Evolutionary conservation across 2,888 invertebrate genomes (phyloP).

Genomic region (Pilophorus perplexus): DNA sequence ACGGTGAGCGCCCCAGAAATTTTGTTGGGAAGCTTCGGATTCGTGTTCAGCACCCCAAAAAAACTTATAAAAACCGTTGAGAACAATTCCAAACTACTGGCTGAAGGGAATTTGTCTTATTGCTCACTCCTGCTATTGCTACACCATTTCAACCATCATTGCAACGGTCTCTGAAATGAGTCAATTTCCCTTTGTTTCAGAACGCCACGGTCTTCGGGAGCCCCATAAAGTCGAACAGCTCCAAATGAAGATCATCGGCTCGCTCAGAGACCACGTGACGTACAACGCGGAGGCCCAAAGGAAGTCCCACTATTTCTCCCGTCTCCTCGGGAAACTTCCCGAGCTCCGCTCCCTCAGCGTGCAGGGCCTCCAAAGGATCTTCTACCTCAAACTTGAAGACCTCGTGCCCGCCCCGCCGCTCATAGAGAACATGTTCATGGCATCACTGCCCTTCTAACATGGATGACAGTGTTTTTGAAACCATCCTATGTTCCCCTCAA

Average conservation of each 20-base stretch:
- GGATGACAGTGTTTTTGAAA: slow-evolving; percentile 31
- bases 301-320: slow-evolving; percentile 90
- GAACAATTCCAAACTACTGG: no score
- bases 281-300: slow-evolving; percentile 84
- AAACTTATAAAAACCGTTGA: no score
- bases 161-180: no score
- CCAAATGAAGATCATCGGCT: slow-evolving; percentile 94
- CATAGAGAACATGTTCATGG: slow-evolving; percentile 93
- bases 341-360: slow-evolving; percentile 89
- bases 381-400: slow-evolving; percentile 89
- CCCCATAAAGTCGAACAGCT: slow-evolving; percentile 89
- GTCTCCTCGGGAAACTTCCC: slow-evolving; percentile 86
- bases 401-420: slow-evolving; percentile 86
- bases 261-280: slow-evolving; percentile 92
- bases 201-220: slow-evolving; percentile 88
- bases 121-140: no score
- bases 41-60: no score
- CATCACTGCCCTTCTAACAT: slow-evolving; percentile 84
- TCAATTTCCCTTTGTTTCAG: no score
- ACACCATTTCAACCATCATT: no score
- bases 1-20: no score
- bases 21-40: no score
- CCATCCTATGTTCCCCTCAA: slow-evolving; percentile 27
- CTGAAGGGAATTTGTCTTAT: not conserved
- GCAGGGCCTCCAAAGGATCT: slow-evolving; percentile 90